Conservation (phyloP, 2,113 vertebrate genomes). For the Quiscalus mexicanus region DNA sequence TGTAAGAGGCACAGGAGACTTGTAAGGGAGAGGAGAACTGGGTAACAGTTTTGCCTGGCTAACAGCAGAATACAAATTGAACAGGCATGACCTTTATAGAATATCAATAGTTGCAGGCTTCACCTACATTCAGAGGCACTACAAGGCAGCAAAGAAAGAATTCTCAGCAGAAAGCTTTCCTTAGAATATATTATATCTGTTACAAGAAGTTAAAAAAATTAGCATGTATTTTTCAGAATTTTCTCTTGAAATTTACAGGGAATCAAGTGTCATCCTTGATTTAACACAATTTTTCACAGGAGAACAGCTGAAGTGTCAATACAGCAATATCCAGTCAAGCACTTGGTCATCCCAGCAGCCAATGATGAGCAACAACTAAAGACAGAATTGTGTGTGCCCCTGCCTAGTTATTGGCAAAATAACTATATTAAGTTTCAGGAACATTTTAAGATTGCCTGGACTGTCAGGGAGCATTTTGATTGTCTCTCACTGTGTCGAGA, state of each 20-base stretch:
- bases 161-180: neutral
- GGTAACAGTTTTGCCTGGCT: neutral
- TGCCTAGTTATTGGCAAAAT: slow-evolving; percentile 21
- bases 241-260: neutral
- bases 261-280: neutral
- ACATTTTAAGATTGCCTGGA: neutral
- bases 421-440: neutral
- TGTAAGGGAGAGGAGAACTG: neutral
- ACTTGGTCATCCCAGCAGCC: neutral
- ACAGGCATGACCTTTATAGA: neutral
- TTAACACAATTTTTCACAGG: neutral
- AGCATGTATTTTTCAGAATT: neutral
- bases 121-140: neutral
- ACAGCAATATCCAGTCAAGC: neutral
- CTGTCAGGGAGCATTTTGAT: neutral
- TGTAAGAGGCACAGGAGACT: neutral
- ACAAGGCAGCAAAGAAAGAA: neutral
- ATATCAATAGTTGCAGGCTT: neutral
- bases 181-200: neutral
- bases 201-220: neutral
- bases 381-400: neutral
- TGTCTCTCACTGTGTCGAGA: neutral
- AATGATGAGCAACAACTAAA: neutral
- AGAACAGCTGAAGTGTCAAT: neutral
- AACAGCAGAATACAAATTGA: slow-evolving; percentile 8